Base-by-base conservation (phyloP, 1,140 invertebrate species). In the Zaprionus ornatus region DNA sequence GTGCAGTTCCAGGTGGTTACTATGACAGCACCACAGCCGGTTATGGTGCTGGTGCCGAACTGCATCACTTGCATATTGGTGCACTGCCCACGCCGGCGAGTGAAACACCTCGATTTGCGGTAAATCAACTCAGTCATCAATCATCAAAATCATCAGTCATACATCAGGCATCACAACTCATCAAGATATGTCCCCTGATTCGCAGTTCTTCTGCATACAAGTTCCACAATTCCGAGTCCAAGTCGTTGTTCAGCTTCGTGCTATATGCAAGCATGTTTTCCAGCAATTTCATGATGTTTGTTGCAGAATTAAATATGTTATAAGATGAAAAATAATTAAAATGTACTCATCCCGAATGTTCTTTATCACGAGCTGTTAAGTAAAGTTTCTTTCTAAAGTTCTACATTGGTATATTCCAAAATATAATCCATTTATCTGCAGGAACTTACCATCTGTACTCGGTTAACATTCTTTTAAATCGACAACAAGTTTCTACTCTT, bases 101-200 rank as follows among this genome's bases (percentile, higher is more conserved):
- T 80, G 92, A 92, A 81, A 92, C 88, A 74, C 84, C 92, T 67
- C 75, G 85, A 93, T 91, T 93, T 90, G 92, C 92, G 92, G 92
- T 93, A 93, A 93, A 90, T 88, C 85, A 88, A 90, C 74, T 79
- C 85, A 87, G 72, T 67, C 82, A 82, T 67, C 29, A 54, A 52
- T 73, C 74, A 62, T 67, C 64, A 35, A 60, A 19, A 52, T 45
- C 70, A 76, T 75, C 57, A 60, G 57, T 70, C 64, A 59, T 75
- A 23, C 27, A 71, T 56, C 42, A 70, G 15, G 27, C 59, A 57
- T 64, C 66, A 83, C 79, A 35, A 40, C 21, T 45, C 40, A 45
- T 19, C 17, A 21, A 23, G 1, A 50, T 19, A 50, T 50, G 45
- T 19, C 13, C 19, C 45, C 45, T 5, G 10, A 23, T 50, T 50